phyloP scores from a whole-genome alignment of 1,140 invertebrate genomes.

The Pissodes strobi region DNA sequence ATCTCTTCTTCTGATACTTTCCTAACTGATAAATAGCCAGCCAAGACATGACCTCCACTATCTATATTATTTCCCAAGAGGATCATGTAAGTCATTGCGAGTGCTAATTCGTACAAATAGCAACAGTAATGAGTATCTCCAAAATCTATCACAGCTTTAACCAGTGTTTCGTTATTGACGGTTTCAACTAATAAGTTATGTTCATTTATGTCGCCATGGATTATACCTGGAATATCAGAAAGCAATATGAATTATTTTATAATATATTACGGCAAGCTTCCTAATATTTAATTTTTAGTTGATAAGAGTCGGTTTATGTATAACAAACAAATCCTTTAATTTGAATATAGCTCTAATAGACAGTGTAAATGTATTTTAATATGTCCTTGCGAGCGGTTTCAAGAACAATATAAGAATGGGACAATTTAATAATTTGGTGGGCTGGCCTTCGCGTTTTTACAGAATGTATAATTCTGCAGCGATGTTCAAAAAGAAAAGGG shows the following conservation, averaged over 20 bases:
- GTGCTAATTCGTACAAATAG: conserved; percentile 82
- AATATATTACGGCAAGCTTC: background rate
- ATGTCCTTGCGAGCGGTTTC: no score
- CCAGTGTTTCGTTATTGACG: conserved; percentile 55
- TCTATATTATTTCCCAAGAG: conserved; percentile 66
- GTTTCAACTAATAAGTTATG: conserved; percentile 77
- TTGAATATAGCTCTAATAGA: no score
- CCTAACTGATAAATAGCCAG: conserved; percentile 70
- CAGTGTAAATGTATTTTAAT: no score
- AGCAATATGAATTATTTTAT: background rate
- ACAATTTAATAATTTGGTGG: no score
- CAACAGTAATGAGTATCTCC: conserved; percentile 76
- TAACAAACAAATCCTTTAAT: no score
- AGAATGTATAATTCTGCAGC: no score
- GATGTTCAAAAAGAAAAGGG: no score
- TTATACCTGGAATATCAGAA: conserved; percentile 58
- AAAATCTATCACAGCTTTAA: conserved; percentile 79
- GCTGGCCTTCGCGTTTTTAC: no score
- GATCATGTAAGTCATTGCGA: conserved; percentile 80
- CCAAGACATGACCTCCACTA: conserved; percentile 72
- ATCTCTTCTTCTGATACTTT: conserved; percentile 66
- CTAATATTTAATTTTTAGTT: background rate
- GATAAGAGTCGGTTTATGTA: no score
- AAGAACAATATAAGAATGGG: no score
- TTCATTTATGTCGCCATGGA: conserved; percentile 91